Conservation (phyloP, 2,888 invertebrate genomes). For the Limnephilus auricula region DNA sequence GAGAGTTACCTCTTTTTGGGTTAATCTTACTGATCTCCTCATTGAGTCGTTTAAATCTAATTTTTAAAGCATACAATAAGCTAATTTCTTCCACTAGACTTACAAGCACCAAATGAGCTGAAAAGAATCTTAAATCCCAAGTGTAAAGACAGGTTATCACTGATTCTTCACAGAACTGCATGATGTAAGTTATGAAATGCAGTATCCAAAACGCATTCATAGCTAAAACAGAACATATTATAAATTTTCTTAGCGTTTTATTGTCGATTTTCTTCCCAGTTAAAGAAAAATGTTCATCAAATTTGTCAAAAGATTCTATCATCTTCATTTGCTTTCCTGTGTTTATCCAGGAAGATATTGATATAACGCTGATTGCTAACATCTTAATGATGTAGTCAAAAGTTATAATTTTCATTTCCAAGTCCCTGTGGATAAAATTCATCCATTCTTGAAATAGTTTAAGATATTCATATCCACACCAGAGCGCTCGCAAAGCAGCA, state of each 20-base stretch:
- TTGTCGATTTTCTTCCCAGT: background rate
- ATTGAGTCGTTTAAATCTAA: background rate
- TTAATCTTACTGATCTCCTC: background rate
- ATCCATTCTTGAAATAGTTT: background rate
- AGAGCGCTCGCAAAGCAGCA: background rate
- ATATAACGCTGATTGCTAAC: background rate
- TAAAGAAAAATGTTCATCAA: constrained; percentile 15
- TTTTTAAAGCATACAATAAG: background rate
- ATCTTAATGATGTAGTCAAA: background rate
- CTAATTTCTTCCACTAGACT: background rate
- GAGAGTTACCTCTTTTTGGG: too few relatives aligned
- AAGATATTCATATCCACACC: too few relatives aligned
- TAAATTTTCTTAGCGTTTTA: background rate
- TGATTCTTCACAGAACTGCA: background rate
- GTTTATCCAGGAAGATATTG: background rate
- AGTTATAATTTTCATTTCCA: background rate
- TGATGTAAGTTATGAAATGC: background rate
- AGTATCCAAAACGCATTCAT: background rate
- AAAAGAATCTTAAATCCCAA: background rate
- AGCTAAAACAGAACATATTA: background rate
- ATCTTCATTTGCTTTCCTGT: background rate
- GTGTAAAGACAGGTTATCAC: background rate
- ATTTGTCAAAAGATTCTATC: background rate
- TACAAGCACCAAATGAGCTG: background rate
- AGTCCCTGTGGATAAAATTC: background rate